A percentile compares a stretch with the other conserved stretches of the same genome.
Evolutionary conservation across 2,113 vertebrate species (phyloP).

Genomic region (Pelusios castaneus): DNA sequence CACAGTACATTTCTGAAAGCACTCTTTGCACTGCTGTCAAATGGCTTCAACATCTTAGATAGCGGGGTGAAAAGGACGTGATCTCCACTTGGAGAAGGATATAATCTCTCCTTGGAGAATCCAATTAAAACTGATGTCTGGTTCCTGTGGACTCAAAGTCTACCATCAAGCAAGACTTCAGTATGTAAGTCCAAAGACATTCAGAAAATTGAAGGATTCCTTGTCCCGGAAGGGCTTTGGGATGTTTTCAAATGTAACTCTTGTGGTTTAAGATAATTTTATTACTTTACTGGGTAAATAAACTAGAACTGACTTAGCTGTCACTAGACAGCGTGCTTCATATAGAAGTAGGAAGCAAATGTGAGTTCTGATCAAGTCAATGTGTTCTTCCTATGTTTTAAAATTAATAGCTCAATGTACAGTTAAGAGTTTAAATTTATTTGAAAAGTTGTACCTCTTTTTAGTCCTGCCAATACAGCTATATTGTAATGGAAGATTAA

Average conservation of each 20-base stretch:
- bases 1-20: fast-evolving
- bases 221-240: neutral
- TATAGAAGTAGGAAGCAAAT: neutral
- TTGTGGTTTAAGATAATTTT: neutral
- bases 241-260: neutral
- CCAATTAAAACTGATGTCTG: neutral
- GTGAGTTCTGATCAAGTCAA: conserved; percentile 6
- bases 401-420: conserved; percentile 42
- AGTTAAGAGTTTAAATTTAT: neutral
- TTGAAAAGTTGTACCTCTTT: conserved; percentile 44
- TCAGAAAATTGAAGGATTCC: neutral
- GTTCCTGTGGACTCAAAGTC: neutral
- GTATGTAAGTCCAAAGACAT: neutral
- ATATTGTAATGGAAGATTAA: conserved; percentile 6
- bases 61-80: neutral
- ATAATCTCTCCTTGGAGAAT: no score
- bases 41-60: neutral
- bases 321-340: neutral
- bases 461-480: conserved; percentile 45
- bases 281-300: conserved; percentile 4
- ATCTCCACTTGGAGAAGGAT: neutral
- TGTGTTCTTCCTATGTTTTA: neutral
- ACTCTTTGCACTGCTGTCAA: fast-evolving
- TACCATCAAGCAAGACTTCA: neutral
- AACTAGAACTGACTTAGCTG: neutral